Evolutionary conservation across 2,888 invertebrate genomes (phyloP).

Genomic region (Campopleginae sp.): DNA sequence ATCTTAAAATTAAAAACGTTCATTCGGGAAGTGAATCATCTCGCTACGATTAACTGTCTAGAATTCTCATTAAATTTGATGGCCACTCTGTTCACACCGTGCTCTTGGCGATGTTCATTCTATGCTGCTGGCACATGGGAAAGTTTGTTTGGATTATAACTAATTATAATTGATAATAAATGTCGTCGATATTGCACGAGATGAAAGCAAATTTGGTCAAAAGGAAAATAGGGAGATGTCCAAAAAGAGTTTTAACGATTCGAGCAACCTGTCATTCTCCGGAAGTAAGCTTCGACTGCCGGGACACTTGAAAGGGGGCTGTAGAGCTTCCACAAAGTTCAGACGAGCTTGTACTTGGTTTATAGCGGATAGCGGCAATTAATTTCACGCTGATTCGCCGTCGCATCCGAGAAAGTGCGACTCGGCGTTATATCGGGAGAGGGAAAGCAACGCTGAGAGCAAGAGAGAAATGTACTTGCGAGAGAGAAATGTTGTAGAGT

Average conservation of each 20-base stretch:
- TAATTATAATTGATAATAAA: slow-evolving; percentile 14
- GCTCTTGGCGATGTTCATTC: neutral
- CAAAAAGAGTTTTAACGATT: slow-evolving; percentile 35
- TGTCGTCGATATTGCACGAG: neutral
- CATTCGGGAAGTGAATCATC: neutral
- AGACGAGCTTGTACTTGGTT: slow-evolving; percentile 64
- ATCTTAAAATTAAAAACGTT: neutral
- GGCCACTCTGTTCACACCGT: neutral
- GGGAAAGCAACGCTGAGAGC: slow-evolving; percentile 14
- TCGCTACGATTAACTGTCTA: neutral
- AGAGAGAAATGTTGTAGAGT: slow-evolving; percentile 37
- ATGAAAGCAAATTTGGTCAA: slow-evolving; percentile 24
- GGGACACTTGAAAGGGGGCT: slow-evolving; percentile 18
- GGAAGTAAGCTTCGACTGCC: slow-evolving; percentile 20
- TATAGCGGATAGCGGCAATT: slow-evolving; percentile 67
- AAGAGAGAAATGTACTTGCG: slow-evolving; percentile 26
- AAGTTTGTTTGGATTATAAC: neutral
- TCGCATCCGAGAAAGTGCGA: slow-evolving; percentile 53
- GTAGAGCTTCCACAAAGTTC: slow-evolving; percentile 48
- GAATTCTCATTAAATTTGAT: neutral
- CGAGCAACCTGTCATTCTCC: slow-evolving; percentile 28
- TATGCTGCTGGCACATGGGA: neutral
- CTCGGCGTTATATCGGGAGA: neutral
- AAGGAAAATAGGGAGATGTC: neutral
- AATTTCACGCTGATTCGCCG: slow-evolving; percentile 70